A percentile compares a stretch with the other conserved stretches of the same genome.
phyloP scores from a whole-genome alignment of 2,113 vertebrate species.

The Prochilodus magdalenae region DNA sequence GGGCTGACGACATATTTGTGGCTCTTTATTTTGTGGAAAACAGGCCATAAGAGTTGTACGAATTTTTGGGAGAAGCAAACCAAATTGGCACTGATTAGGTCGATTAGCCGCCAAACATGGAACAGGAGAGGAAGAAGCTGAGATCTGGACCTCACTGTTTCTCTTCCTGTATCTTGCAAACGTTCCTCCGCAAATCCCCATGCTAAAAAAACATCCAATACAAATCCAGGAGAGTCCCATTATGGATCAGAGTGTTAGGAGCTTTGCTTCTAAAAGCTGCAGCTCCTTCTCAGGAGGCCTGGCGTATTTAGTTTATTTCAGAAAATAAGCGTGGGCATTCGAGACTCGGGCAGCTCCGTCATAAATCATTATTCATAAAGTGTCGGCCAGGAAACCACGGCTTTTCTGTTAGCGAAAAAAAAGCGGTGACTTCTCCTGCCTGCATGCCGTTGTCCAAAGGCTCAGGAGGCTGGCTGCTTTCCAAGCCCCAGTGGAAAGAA shows the following conservation, averaged over 20 bases:
- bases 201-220: conserved; percentile 12
- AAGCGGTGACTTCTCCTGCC: conserved; percentile 27
- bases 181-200: neutral
- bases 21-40: conserved; percentile 21
- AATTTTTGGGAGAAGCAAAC: conserved; percentile 25
- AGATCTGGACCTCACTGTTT: neutral
- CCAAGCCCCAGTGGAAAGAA: conserved; percentile 55
- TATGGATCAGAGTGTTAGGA: conserved; percentile 13
- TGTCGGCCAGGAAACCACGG: conserved; percentile 32
- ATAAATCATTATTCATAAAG: conserved; percentile 54
- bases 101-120: conserved; percentile 30
- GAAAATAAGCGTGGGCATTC: conserved; percentile 30
- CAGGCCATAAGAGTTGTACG: neutral
- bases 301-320: conserved; percentile 23
- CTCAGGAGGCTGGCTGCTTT: conserved; percentile 34
- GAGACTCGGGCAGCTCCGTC: conserved; percentile 33
- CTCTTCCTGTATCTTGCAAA: conserved; percentile 1
- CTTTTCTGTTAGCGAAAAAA: conserved; percentile 14
- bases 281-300: neutral
- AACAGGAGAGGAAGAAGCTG: neutral
- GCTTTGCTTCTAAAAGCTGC: conserved; percentile 23
- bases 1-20: neutral
- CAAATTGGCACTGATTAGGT: conserved; percentile 30
- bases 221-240: neutral
- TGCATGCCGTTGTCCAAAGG: conserved; percentile 43